Evolutionary conservation across 2,888 invertebrate species (phyloP).

Genomic region (Arrhopalites spinosus): DNA sequence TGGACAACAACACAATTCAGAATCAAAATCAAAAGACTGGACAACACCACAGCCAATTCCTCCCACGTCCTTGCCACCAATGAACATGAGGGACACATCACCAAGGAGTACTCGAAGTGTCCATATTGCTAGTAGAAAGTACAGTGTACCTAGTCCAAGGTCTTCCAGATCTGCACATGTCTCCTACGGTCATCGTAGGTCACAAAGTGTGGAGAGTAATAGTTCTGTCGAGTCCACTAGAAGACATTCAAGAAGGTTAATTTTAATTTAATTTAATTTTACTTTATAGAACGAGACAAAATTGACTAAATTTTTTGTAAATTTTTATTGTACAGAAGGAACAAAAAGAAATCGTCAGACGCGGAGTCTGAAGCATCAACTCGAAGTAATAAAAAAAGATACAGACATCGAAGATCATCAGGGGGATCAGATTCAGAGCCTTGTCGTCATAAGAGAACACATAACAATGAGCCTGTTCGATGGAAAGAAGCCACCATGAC

Average conservation of each 20-base stretch:
- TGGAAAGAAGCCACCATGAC: slow-evolving; percentile 33
- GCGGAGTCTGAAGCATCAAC: slow-evolving; percentile 89
- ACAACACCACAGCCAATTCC: background rate
- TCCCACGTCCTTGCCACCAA: background rate
- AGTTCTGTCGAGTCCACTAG: slow-evolving; percentile 75
- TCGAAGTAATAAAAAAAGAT: slow-evolving; percentile 72
- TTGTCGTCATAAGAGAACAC: slow-evolving; percentile 59
- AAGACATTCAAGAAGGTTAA: slow-evolving; percentile 28
- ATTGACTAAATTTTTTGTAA: background rate
- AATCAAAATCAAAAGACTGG: slow-evolving; percentile 13
- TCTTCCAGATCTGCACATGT: slow-evolving; percentile 72
- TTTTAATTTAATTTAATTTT: slow-evolving; percentile 64
- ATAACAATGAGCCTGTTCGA: slow-evolving; percentile 3
- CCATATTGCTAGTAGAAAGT: slow-evolving; percentile 66
- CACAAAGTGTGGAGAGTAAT: slow-evolving; percentile 84
- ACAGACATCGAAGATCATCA: slow-evolving; percentile 69
- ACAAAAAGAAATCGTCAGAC: slow-evolving; percentile 73
- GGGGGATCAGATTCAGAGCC: slow-evolving; percentile 76
- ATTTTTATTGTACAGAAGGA: background rate
- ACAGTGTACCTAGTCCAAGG: slow-evolving; percentile 74
- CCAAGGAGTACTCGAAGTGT: slow-evolving; percentile 85
- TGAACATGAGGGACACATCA: slow-evolving; percentile 41
- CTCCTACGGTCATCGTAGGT: slow-evolving; percentile 50
- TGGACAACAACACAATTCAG: background rate
- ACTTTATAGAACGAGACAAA: too few relatives aligned